Percentiles rank a stretch among this genome's conserved stretches.
Conservation (phyloP, 2,888 invertebrate species). For the Eupithecia dodoneata region DNA sequence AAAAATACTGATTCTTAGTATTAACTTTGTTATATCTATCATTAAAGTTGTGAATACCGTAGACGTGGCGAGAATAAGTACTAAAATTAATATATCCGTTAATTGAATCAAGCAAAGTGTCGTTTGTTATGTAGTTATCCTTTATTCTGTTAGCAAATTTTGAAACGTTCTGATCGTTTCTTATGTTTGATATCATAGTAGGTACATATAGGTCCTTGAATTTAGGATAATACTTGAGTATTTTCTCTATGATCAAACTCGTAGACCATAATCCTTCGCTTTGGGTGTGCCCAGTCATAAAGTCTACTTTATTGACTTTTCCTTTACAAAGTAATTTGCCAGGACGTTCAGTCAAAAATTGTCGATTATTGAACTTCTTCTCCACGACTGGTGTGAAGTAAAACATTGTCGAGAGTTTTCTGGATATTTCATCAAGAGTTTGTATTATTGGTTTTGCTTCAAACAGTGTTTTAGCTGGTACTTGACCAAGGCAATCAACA, state of each 20-base stretch:
- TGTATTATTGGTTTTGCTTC: not conserved
- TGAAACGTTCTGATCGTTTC: not conserved
- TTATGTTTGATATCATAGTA: conserved; percentile 5
- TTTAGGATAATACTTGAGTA: not conserved
- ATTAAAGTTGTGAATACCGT: not conserved
- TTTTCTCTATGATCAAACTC: not conserved
- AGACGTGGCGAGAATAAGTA: not conserved
- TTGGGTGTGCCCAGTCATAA: not conserved
- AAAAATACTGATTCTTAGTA: not conserved
- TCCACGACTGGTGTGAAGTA: not conserved
- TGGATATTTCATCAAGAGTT: not conserved
- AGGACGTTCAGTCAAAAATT: conserved; percentile 8
- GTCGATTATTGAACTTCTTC: not conserved
- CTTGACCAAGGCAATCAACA: not conserved
- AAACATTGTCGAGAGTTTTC: not conserved
- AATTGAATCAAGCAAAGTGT: not conserved
- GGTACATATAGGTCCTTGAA: not conserved
- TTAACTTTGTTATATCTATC: not conserved
- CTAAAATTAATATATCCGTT: not conserved
- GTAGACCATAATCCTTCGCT: not conserved
- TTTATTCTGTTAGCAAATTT: not conserved
- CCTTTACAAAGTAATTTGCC: not conserved
- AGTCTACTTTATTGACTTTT: not conserved
- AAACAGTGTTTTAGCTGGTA: not conserved
- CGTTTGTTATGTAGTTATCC: not conserved